Percentiles rank a stretch among this genome's conserved stretches.
phyloP scores from a whole-genome alignment of 2,888 invertebrate species.

The Clusia tigrina region DNA sequence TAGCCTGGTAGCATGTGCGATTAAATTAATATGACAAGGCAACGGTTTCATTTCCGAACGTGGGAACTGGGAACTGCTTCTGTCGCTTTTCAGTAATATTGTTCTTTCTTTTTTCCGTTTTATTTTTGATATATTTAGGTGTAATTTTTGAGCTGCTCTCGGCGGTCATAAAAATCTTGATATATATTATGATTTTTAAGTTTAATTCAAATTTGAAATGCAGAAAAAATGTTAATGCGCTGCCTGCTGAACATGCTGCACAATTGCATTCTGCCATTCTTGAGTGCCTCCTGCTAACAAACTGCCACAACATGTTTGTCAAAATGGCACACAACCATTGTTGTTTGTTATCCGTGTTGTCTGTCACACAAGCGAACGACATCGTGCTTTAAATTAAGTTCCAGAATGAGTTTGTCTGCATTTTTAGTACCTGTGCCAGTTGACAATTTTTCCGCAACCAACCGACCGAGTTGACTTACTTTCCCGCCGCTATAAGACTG shows the following conservation, averaged over 20 bases:
- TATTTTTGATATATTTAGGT: not conserved
- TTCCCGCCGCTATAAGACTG: conserved; percentile 21
- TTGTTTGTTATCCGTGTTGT: not conserved
- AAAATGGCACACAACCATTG: not conserved
- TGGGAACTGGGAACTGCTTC: no score
- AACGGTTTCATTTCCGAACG: conserved; percentile 44
- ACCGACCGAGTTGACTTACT: not conserved
- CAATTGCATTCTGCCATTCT: not conserved
- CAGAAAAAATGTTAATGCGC: conserved; percentile 5
- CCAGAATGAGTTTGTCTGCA: not conserved
- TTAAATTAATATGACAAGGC: not conserved
- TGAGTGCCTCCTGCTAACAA: not conserved
- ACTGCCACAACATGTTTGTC: not conserved
- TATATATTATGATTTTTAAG: not conserved
- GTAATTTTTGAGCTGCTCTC: not conserved
- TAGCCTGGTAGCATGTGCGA: no score
- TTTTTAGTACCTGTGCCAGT: not conserved
- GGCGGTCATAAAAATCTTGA: conserved; percentile 8
- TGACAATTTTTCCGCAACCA: conserved; percentile 22
- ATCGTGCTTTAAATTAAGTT: not conserved
- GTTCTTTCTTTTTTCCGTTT: conserved; percentile 10
- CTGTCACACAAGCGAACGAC: conserved; percentile 1
- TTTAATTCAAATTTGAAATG: not conserved
- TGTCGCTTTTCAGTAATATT: conserved; percentile 42
- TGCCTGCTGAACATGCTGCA: not conserved